These are phyloP conservation scores for Chionomys nivalis DNA, from an alignment of 2,113 vertebrate genomes.

Conservation along the genomic window DNA sequence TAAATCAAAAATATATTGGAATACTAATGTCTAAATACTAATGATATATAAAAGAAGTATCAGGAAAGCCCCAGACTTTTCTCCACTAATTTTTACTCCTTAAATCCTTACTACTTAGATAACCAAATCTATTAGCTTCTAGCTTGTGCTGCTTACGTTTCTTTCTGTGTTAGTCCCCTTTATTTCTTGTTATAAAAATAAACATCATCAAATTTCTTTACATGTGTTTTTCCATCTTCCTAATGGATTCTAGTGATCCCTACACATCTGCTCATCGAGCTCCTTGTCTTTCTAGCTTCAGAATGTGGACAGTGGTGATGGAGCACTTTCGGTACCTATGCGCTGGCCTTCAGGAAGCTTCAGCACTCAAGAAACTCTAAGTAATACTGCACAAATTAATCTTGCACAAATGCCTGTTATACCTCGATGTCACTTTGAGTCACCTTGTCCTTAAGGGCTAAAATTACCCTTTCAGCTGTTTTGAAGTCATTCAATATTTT, in stretches of 20 bases:
- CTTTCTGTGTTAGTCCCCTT: background rate
- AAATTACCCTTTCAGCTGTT: background rate
- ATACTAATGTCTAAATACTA: background rate
- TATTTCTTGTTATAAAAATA: background rate
- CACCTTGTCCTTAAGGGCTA: background rate
- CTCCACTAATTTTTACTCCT: background rate
- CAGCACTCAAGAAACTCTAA: background rate
- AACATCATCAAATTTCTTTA: background rate
- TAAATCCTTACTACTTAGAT: too few relatives aligned
- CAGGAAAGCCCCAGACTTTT: background rate
- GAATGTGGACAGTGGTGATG: fast-evolving
- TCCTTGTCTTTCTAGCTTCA: background rate
- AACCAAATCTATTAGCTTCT: background rate
- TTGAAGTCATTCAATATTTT: background rate
- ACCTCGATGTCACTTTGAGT: background rate
- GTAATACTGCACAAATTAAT: background rate
- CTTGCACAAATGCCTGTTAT: background rate
- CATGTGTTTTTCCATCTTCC: background rate
- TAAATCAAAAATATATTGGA: background rate
- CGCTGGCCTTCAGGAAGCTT: background rate
- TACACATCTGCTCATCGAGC: background rate
- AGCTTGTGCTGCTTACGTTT: background rate
- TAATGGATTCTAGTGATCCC: background rate
- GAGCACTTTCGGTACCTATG: background rate
- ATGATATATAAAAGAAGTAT: background rate